phyloP scores from a whole-genome alignment of 1,140 invertebrate genomes.

The Papilio xuthus region DNA sequence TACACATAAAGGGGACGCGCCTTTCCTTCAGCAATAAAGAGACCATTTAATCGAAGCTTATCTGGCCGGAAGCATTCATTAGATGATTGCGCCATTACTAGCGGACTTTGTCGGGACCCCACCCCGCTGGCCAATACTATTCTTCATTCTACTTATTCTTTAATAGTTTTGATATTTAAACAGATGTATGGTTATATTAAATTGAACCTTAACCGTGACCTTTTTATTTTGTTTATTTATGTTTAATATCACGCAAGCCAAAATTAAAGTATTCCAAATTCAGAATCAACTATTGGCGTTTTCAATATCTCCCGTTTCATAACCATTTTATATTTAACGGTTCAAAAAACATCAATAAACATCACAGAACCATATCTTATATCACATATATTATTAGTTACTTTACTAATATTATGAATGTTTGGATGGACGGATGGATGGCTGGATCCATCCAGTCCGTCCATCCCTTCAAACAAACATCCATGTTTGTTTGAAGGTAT shows the following conservation, averaged over 20 bases:
- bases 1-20: constrained; percentile 76
- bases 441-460: too few species aligned
- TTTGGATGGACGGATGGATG: too few species aligned
- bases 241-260: neutral
- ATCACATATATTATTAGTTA: too few species aligned
- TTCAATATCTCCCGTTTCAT: too few species aligned
- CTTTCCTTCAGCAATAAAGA: constrained; percentile 78
- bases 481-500: too few species aligned
- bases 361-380: too few species aligned
- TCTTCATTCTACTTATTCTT: neutral
- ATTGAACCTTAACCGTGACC: neutral
- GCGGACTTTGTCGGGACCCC: constrained; percentile 49
- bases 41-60: constrained; percentile 80
- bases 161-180: constrained; percentile 19
- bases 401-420: too few species aligned
- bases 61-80: constrained; percentile 80
- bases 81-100: constrained; percentile 78
- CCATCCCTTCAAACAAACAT: too few species aligned
- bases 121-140: constrained; percentile 12
- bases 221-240: neutral
- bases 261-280: neutral
- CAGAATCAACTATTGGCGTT: too few species aligned
- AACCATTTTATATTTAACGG: too few species aligned
- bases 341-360: too few species aligned
- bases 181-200: neutral